phyloP scores from a whole-genome alignment of 2,888 invertebrate genomes.

The Steinernema carpocapsae region DNA sequence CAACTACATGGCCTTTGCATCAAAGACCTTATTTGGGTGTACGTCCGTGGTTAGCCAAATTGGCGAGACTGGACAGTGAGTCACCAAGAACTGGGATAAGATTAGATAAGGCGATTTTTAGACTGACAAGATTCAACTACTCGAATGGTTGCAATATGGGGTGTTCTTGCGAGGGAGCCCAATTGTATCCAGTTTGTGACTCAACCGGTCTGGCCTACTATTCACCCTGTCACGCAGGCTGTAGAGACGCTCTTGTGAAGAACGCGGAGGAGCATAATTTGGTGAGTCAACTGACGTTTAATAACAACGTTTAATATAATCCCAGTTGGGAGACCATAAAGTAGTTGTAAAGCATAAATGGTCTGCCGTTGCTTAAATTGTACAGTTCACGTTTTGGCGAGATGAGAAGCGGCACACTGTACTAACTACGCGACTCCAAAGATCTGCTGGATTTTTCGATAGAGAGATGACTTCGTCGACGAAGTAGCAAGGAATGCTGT shows the following conservation, averaged over 20 bases:
- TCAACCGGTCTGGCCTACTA: constrained; percentile 65
- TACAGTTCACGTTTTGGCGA: too few relatives aligned
- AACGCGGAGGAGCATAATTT: constrained; percentile 44
- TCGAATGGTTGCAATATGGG: constrained; percentile 67
- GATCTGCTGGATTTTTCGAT: too few relatives aligned
- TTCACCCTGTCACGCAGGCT: constrained; percentile 70
- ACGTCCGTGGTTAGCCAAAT: constrained; percentile 63
- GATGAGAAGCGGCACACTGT: too few relatives aligned
- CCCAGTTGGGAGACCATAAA: too few relatives aligned
- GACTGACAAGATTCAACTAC: constrained; percentile 62
- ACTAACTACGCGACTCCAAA: too few relatives aligned
- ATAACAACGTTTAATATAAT: too few relatives aligned
- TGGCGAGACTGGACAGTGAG: constrained; percentile 50
- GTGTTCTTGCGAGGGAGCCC: constrained; percentile 67
- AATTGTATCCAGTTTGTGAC: constrained; percentile 70
- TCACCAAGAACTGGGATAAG: too few relatives aligned
- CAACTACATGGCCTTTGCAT: constrained; percentile 56
- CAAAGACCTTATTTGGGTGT: constrained; percentile 65
- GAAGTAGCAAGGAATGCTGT: too few relatives aligned
- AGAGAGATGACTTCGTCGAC: too few relatives aligned
- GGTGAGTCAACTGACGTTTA: constrained; percentile 33
- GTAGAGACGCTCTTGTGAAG: constrained; percentile 55
- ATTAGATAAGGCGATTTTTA: too few relatives aligned
- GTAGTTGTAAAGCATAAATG: too few relatives aligned
- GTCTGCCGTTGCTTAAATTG: too few relatives aligned